Evolutionary conservation across 2,113 vertebrate species (phyloP).

Genomic region (Dolichotis patagonum): DNA sequence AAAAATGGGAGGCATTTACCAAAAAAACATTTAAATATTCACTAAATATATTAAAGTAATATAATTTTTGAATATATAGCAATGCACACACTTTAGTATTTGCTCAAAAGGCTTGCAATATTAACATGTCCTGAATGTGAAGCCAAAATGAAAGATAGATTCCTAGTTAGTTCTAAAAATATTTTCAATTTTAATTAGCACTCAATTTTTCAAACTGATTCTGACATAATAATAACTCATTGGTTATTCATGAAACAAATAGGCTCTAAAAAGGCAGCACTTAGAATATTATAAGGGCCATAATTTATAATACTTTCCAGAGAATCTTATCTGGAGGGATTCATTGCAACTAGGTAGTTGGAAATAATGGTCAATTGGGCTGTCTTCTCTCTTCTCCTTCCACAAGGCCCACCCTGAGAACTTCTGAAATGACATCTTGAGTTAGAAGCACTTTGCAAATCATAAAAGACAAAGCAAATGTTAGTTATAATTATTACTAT

Average conservation of each 20-base stretch:
- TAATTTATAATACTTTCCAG: neutral
- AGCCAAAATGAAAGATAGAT: neutral
- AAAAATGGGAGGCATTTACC: neutral
- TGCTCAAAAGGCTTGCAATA: neutral
- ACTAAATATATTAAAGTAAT: neutral
- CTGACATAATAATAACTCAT: neutral
- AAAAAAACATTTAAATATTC: neutral
- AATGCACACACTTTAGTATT: neutral
- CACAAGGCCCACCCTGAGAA: neutral
- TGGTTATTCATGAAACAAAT: neutral
- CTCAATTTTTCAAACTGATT: neutral
- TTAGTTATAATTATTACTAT: constrained; percentile 28
- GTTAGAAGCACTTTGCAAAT: constrained; percentile 26
- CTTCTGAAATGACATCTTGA: neutral
- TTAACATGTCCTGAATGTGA: neutral
- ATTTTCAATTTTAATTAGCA: neutral
- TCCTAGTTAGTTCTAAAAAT: neutral
- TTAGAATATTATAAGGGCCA: neutral
- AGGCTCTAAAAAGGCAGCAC: neutral
- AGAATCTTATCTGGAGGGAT: neutral
- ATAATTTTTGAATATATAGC: neutral
- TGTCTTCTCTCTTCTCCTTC: neutral
- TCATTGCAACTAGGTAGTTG: neutral
- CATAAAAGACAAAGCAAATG: constrained; percentile 42
- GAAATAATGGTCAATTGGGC: neutral